A percentile compares a stretch with the other conserved stretches of the same genome.
Evolutionary conservation across 2,797 vertebrate genomes (phyloP).

Genomic region (Lacerta viridis): DNA sequence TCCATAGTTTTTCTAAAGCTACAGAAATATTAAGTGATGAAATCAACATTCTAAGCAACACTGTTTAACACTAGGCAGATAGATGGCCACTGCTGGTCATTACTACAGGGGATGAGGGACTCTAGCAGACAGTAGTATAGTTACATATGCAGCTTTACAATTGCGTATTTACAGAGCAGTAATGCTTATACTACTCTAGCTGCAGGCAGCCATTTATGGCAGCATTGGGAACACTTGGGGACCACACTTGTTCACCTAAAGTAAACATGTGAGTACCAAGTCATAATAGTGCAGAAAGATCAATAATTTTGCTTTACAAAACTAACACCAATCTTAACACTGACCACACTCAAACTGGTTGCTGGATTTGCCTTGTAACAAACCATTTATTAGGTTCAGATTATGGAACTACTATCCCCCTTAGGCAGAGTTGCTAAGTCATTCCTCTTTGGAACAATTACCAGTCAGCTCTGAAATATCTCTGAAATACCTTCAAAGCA

Average conservation of each 20-base stretch:
- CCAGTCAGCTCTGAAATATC: background rate
- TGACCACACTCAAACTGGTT: background rate
- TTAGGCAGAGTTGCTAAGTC: background rate
- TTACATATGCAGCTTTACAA: background rate
- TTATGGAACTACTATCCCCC: background rate
- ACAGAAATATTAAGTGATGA: background rate
- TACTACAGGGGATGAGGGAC: background rate
- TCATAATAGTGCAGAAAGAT: background rate
- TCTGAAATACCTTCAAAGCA: background rate
- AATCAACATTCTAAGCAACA: background rate
- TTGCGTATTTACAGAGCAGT: background rate
- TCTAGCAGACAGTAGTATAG: background rate
- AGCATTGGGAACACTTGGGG: background rate
- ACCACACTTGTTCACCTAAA: background rate
- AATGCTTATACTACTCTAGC: background rate
- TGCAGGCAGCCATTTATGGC: background rate
- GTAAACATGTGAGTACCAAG: background rate
- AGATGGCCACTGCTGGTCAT: background rate
- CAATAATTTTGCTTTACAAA: background rate
- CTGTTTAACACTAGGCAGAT: background rate
- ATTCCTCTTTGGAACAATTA: constrained; percentile 4
- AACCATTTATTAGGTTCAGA: background rate
- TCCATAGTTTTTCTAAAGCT: background rate
- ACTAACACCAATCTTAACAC: background rate
- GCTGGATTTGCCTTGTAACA: background rate